Base-by-base conservation (phyloP, 2,888 invertebrate species). In the Neoitamus cyanurus region DNA sequence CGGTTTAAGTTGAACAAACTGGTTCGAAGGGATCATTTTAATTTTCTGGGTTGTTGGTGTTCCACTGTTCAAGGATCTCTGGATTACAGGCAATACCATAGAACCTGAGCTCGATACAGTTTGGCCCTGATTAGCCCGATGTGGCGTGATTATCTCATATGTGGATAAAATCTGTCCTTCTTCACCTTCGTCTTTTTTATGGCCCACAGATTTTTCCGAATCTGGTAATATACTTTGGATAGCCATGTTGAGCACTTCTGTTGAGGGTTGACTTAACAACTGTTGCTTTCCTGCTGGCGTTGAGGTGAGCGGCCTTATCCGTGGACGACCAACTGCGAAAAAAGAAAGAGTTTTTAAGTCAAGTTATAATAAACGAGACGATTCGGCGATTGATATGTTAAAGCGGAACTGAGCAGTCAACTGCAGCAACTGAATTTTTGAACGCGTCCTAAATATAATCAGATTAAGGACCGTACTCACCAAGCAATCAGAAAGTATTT, bases 281-380 rank as follows among this genome's bases (percentile, higher is more conserved):
- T 83, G 42, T 48, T 78, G 85, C 37, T 84, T 85, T 9, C 73
- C 34, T 37, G 86, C 13, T 13, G 85, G 86, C 15, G 83, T 86
- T 58, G 88, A 87, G 25, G 89, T 88, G 30, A 89, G 37, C 3
- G 90, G 90, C 48, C 90, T 89, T 4, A 90, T 90, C 25, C 91
- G 92, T 11, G 93, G 93, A 83, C 93, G 90, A 84, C 93, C 93
- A 88, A 93, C 93, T 93, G 88, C 86, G 88, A 87, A 58, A 11
- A 20, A 58, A 58, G n/a, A n/a, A n/a, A n/a, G n/a, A n/a, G n/a
- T n/a, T n/a, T n/a, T n/a, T n/a, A n/a, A n/a, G n/a, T n/a, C n/a
- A n/a, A n/a, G n/a, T n/a, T n/a, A n/a, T n/a, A n/a, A n/a, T n/a
- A n/a, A n/a, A n/a, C n/a, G n/a, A n/a, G n/a, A n/a, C n/a, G n/a